These are phyloP conservation scores for Tetraneura akinire DNA, from an alignment of 1,140 invertebrate species.

Conservation along the genomic window DNA sequence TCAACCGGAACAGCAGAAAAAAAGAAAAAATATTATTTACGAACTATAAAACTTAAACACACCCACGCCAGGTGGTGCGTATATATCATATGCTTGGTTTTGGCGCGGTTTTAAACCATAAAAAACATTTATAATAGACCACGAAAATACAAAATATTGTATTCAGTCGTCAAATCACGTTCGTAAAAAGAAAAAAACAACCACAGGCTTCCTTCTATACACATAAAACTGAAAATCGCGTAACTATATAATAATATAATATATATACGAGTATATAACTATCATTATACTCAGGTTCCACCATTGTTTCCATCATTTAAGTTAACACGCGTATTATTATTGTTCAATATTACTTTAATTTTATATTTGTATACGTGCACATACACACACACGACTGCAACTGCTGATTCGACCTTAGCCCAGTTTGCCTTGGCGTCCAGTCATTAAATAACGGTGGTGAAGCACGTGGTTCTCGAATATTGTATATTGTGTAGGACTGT, in stretches of 20 bases:
- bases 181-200: not conserved
- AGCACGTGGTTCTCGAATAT: not conserved
- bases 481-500: not conserved
- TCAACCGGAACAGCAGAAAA: too few species aligned
- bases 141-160: too few species aligned
- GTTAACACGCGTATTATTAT: too few species aligned
- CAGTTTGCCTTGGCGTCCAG: not conserved
- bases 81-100: too few species aligned
- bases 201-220: too few species aligned
- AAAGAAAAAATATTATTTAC: too few species aligned
- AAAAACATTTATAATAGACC: not conserved
- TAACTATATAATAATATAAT: too few species aligned
- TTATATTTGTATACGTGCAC: not conserved
- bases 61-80: too few species aligned
- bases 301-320: not conserved
- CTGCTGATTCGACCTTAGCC: not conserved
- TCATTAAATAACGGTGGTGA: not conserved
- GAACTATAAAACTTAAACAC: too few species aligned
- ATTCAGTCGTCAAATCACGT: slow-evolving; percentile 1
- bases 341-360: too few species aligned
- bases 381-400: not conserved
- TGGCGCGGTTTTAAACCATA: not conserved
- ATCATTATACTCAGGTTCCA: too few species aligned
- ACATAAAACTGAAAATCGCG: not conserved
- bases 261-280: too few species aligned